Base-by-base conservation (phyloP, 2,888 invertebrate species). In the Heliconius charithonia region DNA sequence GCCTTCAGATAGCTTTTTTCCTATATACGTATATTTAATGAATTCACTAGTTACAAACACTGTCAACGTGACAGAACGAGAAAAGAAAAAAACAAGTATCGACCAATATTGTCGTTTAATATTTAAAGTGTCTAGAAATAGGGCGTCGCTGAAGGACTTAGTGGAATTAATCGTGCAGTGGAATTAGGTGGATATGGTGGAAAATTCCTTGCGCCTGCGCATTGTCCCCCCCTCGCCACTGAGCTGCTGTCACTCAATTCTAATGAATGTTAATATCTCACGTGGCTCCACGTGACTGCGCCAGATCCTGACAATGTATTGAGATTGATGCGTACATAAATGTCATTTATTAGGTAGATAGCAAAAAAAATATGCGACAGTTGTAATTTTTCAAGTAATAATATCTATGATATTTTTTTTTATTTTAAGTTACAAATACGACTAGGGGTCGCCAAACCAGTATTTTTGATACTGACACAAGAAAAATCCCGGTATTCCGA, bases 191-290 rank as follows among this genome's bases (percentile, higher is more conserved):
- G 85, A 84, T 87, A 87, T 89, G 88, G 86, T 89, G 89, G 87
- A 88, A 88, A 87, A 85, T 86, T 84, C 84, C 86, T 32, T 51
- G 27, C 70, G 29, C 71, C 62, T 32, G 85, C 82, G 75, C 75
- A 63, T n/a, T 59, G n/a, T 59, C 69, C 75, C 66, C 56, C 62
- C 76, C 29, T 9, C 32, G 86, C 66, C 70, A 75, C 45, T 0
- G 25, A 13, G 71, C 77, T 32, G 84, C 87, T 87, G 90, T 89
- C 90, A 87, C 82, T 89, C 89, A 89, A 90, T 88, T 88, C 87
- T 85, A 90, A 89, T 89, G 80, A 80, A 90, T 89, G 90, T 78
- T 87, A 90, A 90, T 89, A 81, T 71, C 77, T 79, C 82, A 90
- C 90, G 91, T 85, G 88, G 86, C 32, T 72, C 83, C 89, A 86